Percentiles rank a stretch among this genome's conserved stretches.
These are phyloP conservation scores for Malacoctenus gilli DNA, from an alignment of 2,797 vertebrate genomes.

Conservation along the genomic window DNA sequence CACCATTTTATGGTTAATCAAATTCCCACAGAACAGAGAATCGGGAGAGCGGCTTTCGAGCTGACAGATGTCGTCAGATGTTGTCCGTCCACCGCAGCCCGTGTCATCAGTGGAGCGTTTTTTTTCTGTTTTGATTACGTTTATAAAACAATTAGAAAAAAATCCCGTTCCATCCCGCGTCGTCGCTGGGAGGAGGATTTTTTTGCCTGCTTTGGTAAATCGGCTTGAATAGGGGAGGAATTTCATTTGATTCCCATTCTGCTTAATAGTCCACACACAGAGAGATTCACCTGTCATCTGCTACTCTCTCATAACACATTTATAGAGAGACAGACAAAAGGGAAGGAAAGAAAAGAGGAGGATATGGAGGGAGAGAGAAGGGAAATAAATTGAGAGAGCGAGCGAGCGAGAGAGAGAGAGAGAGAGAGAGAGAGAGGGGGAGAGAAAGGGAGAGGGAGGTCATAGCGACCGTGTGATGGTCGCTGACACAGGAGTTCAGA, in stretches of 20 bases:
- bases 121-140: slow-evolving; percentile 27
- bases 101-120: slow-evolving; percentile 55
- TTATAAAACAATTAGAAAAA: slow-evolving; percentile 30
- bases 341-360: slow-evolving; percentile 61
- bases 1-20: slow-evolving; percentile 82
- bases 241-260: slow-evolving; percentile 56
- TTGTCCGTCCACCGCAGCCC: slow-evolving; percentile 60
- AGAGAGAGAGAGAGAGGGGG: slow-evolving; percentile 54
- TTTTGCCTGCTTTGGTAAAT: slow-evolving; percentile 30
- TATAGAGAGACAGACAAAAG: slow-evolving; percentile 68
- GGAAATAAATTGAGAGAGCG: slow-evolving; percentile 68
- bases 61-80: slow-evolving; percentile 69
- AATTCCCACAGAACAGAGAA: slow-evolving; percentile 79
- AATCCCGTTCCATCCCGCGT: slow-evolving; percentile 14
- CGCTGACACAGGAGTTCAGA: slow-evolving; percentile 83
- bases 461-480: slow-evolving; percentile 81
- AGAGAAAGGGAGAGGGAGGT: slow-evolving; percentile 71
- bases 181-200: slow-evolving; percentile 6
- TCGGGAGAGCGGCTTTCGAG: slow-evolving; percentile 59
- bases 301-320: slow-evolving; percentile 67
- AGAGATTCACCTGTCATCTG: slow-evolving; percentile 73
- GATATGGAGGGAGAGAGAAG: slow-evolving; percentile 64
- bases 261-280: slow-evolving; percentile 48
- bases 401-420: slow-evolving; percentile 59
- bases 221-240: slow-evolving; percentile 35